Conservation (phyloP, 1,140 invertebrate genomes). For the Asobara japonica region DNA sequence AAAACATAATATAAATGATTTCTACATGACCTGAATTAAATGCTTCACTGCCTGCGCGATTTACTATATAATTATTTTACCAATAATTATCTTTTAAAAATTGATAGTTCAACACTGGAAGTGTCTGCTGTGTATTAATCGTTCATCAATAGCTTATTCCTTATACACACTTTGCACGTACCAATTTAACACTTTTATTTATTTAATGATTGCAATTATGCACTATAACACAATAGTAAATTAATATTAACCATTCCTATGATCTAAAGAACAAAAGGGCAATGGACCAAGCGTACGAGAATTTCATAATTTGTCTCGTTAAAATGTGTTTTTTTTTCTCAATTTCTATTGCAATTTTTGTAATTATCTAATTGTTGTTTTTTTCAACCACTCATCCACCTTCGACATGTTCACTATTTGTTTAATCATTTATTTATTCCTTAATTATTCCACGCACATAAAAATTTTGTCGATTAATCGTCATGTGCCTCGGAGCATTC, state of each 20-base stretch:
- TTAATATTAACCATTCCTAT: not conserved
- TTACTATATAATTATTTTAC: not conserved
- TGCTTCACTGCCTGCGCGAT: conserved; percentile 5
- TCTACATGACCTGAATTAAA: not conserved
- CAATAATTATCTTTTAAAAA: not conserved
- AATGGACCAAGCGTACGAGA: not conserved
- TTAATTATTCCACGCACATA: not conserved
- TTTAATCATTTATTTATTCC: not conserved
- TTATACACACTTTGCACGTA: too few species aligned
- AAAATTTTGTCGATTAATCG: not conserved
- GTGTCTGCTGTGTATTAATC: not conserved
- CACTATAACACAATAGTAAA: not conserved
- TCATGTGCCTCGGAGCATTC: not conserved
- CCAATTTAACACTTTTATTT: not conserved
- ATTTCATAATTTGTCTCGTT: too few species aligned
- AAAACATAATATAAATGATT: not conserved
- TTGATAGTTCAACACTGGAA: not conserved
- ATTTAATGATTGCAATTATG: conserved; percentile 1
- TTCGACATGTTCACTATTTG: not conserved
- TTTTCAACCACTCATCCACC: not conserved
- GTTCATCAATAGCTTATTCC: not conserved
- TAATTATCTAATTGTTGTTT: too few species aligned
- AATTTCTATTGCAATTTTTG: not conserved
- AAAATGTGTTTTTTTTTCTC: not conserved
- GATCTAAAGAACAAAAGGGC: not conserved